phyloP scores from a whole-genome alignment of 2,888 invertebrate species.

The Rotaria socialis region DNA sequence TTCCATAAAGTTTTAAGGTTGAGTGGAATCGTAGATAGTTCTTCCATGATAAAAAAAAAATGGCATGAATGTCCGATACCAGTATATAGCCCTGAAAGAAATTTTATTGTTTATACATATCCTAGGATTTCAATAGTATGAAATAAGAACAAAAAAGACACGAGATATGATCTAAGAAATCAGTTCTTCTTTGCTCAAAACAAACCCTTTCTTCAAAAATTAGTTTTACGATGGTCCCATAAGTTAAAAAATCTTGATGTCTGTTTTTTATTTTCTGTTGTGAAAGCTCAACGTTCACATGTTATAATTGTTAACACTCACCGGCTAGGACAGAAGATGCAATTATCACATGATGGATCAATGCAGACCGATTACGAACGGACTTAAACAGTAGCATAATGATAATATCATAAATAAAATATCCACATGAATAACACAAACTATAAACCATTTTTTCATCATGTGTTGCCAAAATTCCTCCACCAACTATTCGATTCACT shows the following conservation, averaged over 20 bases:
- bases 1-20: neutral
- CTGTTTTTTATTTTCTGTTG: no score
- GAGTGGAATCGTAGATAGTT: neutral
- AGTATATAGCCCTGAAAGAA: neutral
- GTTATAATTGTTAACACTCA: no score
- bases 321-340: no score
- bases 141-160: no score
- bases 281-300: no score
- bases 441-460: neutral
- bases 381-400: neutral
- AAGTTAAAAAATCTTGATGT: no score
- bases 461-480: neutral
- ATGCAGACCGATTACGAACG: neutral
- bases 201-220: no score
- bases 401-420: neutral
- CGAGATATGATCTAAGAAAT: no score
- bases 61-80: neutral
- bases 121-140: no score
- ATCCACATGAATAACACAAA: neutral
- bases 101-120: no score
- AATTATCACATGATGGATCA: neutral
- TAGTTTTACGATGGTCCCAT: no score
- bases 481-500: neutral
- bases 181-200: no score
- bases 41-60: neutral